Evolutionary conservation across 2,797 vertebrate genomes (phyloP).

Genomic region (Catamblyrhynchus diadema): DNA sequence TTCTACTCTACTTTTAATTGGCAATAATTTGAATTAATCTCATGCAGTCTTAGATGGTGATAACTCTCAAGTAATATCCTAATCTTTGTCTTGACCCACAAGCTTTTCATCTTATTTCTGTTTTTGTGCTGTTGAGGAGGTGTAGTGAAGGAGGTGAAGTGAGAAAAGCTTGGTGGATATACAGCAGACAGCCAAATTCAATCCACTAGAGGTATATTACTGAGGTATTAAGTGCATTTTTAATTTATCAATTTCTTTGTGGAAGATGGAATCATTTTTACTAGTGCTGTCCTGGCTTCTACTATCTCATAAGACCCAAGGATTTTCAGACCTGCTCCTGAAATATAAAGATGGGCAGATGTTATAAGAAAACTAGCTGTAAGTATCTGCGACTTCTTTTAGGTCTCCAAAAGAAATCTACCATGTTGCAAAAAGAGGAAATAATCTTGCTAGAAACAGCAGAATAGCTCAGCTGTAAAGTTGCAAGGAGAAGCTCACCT

Average conservation of each 20-base stretch:
- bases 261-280: background rate
- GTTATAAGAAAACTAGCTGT: background rate
- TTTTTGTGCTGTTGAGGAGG: background rate
- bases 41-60: rapidly evolving
- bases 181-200: background rate
- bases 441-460: background rate
- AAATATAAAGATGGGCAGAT: background rate
- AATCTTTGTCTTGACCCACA: background rate
- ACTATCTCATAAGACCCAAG: background rate
- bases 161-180: background rate
- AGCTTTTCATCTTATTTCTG: background rate
- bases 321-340: background rate
- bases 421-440: background rate
- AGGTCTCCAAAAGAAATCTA: background rate
- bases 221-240: background rate
- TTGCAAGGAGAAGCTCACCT: background rate
- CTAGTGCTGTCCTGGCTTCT: background rate
- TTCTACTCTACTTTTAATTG: background rate
- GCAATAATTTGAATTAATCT: background rate
- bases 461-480: background rate
- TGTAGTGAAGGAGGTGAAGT: background rate
- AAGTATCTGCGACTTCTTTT: background rate
- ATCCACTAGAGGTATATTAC: background rate
- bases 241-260: background rate
- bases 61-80: background rate